Evolutionary conservation across 2,797 vertebrate species (phyloP).

Genomic region (Chromis chromis): DNA sequence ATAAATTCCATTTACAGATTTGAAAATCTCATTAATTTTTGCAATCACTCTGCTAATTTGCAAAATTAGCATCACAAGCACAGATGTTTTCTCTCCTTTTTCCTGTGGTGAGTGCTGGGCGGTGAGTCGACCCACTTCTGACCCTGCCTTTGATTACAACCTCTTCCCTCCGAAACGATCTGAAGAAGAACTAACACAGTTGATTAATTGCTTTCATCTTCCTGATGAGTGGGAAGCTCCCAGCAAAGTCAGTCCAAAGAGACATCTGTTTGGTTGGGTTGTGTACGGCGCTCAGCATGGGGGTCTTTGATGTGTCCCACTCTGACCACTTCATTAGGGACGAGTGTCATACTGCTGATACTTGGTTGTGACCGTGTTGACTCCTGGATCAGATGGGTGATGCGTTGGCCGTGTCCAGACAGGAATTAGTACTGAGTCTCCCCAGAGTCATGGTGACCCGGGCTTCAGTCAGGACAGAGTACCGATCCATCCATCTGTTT

Average conservation of each 20-base stretch:
- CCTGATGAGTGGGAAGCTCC: conserved; percentile 50
- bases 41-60: conserved; percentile 41
- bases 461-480: too few relatives aligned
- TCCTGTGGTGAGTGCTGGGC: conserved; percentile 8
- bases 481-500: background rate
- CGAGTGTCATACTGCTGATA: conserved; percentile 11
- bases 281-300: conserved; percentile 43
- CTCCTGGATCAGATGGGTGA: conserved; percentile 9
- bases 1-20: conserved; percentile 13
- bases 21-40: conserved; percentile 7
- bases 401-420: conserved; percentile 18
- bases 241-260: conserved; percentile 48
- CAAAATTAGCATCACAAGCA: conserved; percentile 32
- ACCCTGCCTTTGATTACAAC: conserved; percentile 68
- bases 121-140: conserved; percentile 34
- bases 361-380: conserved; percentile 19
- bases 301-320: conserved; percentile 49
- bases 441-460: conserved; percentile 1
- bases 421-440: conserved; percentile 29
- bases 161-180: conserved; percentile 35
- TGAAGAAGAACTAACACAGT: conserved; percentile 34
- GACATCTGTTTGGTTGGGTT: conserved; percentile 43
- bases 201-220: conserved; percentile 71
- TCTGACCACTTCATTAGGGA: conserved; percentile 48
- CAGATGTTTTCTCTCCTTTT: conserved; percentile 20